Evolutionary conservation across 2,888 invertebrate species (phyloP), one percentile per base, ranked within the genome.

Genomic region (Eupithecia abbreviata): DNA sequence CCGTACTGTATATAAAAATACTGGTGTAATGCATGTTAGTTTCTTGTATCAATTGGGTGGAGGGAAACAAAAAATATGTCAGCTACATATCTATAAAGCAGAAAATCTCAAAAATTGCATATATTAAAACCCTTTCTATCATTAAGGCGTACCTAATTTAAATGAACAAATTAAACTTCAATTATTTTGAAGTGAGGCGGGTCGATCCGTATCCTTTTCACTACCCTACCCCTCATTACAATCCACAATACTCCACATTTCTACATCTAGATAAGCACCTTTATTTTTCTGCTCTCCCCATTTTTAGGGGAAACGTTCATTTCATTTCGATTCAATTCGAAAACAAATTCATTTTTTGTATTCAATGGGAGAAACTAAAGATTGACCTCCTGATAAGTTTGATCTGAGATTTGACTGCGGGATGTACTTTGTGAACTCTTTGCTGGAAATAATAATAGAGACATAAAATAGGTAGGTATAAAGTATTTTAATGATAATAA

Each of bases 111-210:
- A 81, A 77, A 78, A 73, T 79, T 78, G 80, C 81, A 82, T 84
- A 82, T 83, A 68, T 67, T 67, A 9, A 65, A 68, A 47, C 30
- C 83, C 85, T 85, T 85, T 87, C 82, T 87, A 86, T 87, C 85
- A 88, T 89, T 88, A 89, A 84, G 82, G 86, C 86, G 82, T 85
- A 86, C 87, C 90, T 90, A 90, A 92, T 92, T 93, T 90, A 91
- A 93, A 93, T 91, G 91, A 91, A 92, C 92, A 93, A 94, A 94
- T 94, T 94, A 93, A 93, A 93, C 92, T 94, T 94, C 92, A 93
- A 95, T 94, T 94, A 94, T 92, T 93, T 91, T 94, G 90, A 93
- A 94, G 93, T 91, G 92, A 92, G 90, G 87, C 85, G 90, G 89
- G 89, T 88, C 88, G 89, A 86, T 88, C 88, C 90, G 91, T 92